Evolutionary conservation across 2,888 invertebrate species (phyloP).

Genomic region (Mimachlamys varia): DNA sequence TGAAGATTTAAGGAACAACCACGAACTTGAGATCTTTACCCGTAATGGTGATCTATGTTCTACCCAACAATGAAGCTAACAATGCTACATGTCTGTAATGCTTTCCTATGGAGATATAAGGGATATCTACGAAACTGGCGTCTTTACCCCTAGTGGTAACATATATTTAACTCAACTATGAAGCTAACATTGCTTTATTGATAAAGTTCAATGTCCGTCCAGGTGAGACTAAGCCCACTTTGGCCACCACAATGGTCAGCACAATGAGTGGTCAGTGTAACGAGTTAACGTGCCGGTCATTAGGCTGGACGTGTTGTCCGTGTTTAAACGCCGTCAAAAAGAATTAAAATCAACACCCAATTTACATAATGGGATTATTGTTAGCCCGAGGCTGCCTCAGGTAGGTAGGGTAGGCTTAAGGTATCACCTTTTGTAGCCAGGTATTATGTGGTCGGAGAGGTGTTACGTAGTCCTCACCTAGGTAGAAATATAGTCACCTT

Average conservation of each 20-base stretch:
- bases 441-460: not conserved
- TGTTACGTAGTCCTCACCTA: not conserved
- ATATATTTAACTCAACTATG: too few relatives aligned
- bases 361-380: not conserved
- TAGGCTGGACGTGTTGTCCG: not conserved
- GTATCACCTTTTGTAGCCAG: not conserved
- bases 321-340: conserved; percentile 25
- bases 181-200: too few relatives aligned
- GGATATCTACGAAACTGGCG: too few relatives aligned
- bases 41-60: too few relatives aligned
- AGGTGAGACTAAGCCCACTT: not conserved
- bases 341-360: not conserved
- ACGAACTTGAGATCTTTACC: too few relatives aligned
- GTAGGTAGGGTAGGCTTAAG: not conserved
- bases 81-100: too few relatives aligned
- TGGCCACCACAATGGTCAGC: not conserved
- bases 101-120: too few relatives aligned
- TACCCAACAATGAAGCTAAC: too few relatives aligned
- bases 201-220: not conserved
- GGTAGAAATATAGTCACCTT: not conserved
- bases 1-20: too few relatives aligned
- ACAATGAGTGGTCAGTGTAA: conserved; percentile 24
- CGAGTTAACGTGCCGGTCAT: not conserved
- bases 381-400: not conserved
- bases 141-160: too few relatives aligned